These are phyloP conservation scores for Coptotermes formosanus DNA, from an alignment of 1,140 invertebrate genomes.

Conservation along the genomic window DNA sequence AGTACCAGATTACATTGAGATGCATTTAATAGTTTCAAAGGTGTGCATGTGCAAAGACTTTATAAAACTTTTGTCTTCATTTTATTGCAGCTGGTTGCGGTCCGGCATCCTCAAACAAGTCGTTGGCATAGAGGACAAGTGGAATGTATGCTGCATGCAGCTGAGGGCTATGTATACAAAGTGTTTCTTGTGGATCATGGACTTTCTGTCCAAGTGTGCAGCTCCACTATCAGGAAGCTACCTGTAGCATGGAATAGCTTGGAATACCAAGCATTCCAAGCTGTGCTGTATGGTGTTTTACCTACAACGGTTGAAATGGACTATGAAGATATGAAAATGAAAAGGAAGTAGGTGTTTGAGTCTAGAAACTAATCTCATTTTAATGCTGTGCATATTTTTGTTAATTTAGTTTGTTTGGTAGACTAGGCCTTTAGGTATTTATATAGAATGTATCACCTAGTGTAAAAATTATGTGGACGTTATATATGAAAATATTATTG, in stretches of 20 bases:
- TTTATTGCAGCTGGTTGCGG: slow-evolving; percentile 22
- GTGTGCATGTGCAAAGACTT: too few species aligned
- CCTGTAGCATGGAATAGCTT: background rate
- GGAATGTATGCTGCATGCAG: background rate
- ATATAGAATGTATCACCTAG: too few species aligned
- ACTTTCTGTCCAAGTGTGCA: background rate
- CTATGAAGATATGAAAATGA: background rate
- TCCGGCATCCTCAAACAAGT: background rate
- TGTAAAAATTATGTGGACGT: too few species aligned
- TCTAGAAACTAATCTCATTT: background rate
- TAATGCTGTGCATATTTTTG: too few species aligned
- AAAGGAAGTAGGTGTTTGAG: background rate
- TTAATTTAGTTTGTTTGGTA: too few species aligned
- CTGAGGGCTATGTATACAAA: background rate
- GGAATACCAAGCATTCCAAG: background rate
- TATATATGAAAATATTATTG: too few species aligned
- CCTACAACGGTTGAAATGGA: background rate
- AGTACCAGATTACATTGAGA: too few species aligned
- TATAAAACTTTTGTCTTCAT: background rate
- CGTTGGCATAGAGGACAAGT: slow-evolving; percentile 15
- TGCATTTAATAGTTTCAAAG: too few species aligned
- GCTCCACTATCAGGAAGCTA: background rate
- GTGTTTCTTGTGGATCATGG: slow-evolving; percentile 21
- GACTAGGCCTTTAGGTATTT: too few species aligned
- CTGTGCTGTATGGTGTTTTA: background rate